phyloP scores from a whole-genome alignment of 2,113 vertebrate genomes.

The Silurus glanis region DNA sequence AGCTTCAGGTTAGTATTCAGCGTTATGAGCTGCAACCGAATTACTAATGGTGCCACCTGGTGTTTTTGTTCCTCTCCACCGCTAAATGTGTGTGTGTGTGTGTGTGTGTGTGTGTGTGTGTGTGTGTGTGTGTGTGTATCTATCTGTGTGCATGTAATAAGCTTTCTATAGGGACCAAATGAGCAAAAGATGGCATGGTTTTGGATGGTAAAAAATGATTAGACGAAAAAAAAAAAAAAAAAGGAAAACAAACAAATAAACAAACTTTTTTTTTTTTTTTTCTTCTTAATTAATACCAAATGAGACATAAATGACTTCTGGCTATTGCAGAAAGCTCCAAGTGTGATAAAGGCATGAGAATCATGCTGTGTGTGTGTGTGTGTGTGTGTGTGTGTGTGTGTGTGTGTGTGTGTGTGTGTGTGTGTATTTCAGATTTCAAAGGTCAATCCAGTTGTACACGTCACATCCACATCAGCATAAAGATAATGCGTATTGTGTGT shows the following conservation, averaged over 20 bases:
- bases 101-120: not conserved
- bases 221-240: not conserved
- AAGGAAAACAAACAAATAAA: not conserved
- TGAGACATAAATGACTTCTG: not conserved
- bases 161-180: not conserved
- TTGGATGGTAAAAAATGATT: not conserved
- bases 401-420: not conserved
- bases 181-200: not conserved
- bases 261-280: not conserved
- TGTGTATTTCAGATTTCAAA: not conserved
- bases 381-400: not conserved
- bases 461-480: not conserved
- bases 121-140: not conserved
- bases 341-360: not conserved
- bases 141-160: slow-evolving; percentile 5
- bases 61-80: slow-evolving; percentile 44
- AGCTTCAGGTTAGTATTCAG: slow-evolving; percentile 49
- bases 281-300: not conserved
- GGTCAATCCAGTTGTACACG: not conserved
- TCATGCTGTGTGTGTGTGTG: not conserved
- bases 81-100: slow-evolving; percentile 6
- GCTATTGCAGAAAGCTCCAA: not conserved
- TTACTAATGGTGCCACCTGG: slow-evolving; percentile 56
- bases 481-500: slow-evolving; percentile 12
- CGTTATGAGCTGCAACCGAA: slow-evolving; percentile 44